Evolutionary conservation across 2,113 vertebrate genomes (phyloP), one percentile per base, ranked within the genome.

Genomic region (Narcine bancroftii): DNA sequence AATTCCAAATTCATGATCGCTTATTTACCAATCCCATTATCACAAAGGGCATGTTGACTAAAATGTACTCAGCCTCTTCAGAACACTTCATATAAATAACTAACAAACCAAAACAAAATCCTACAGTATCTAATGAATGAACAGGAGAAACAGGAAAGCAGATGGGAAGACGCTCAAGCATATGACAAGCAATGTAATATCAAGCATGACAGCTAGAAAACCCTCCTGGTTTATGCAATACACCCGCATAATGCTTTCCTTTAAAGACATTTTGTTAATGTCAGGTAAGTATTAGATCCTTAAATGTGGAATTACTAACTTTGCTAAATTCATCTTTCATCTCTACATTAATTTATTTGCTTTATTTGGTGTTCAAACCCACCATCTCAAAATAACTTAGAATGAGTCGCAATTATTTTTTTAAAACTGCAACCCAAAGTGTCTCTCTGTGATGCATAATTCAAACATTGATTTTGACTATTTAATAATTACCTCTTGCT

Each of bases 181-280:
- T 85, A n/a, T 60, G 45, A 56, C 50, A 85, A 56, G 81, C 0
- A 85, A 85, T n/a, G 81, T 60, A 60, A 60, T 85, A 85, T 85
- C 50, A 85, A 19, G n/a, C 50, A 15, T 85, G 81, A 85, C 81
- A 85, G 81, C 47, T 85, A 15, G 50, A 85, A 60, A n/a, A 39
- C 15, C 56, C 53, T 85, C 50, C 6, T 60, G 81, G 81, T 13
- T 85, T 50, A 85, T 85, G 81, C 50, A 60, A 60, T 60, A 60
- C 33, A 56, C 50, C 29, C 17, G 81, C 53, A 85, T 60, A 50
- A 36, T 85, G 50, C 29, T n/a, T 85, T 60, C 50, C 33, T 60
- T 85, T 4, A 85, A 50, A 56, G 60, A 60, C 81, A 50, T 7
- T 53, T 33, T n/a, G 29, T 85, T 85, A n/a, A 85, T 85, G 11